Conservation (phyloP, 1,140 invertebrate genomes). For the Drosophila virilis region DNA sequence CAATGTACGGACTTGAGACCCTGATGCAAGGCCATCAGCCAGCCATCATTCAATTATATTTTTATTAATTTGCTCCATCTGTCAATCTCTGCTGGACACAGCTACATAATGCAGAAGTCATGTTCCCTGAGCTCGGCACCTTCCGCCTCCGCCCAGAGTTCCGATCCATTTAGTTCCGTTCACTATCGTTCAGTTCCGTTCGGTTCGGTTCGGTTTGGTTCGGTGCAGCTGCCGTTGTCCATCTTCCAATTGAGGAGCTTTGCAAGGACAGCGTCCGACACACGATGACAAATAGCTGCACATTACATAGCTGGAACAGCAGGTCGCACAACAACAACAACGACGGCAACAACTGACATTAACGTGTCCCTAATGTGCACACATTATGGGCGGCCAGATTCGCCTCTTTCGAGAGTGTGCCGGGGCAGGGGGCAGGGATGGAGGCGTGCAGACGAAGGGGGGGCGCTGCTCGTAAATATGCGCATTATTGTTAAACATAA, state of each 20-base stretch:
- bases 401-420: too few species aligned
- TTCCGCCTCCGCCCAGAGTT: background rate
- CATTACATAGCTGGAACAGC: conserved; percentile 69
- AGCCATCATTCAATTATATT: too few species aligned
- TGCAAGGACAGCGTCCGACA: conserved; percentile 26
- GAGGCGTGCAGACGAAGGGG: background rate
- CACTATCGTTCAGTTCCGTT: conserved; percentile 3
- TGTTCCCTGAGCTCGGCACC: background rate
- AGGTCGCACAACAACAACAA: conserved; percentile 21
- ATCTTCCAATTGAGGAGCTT: background rate
- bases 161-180: conserved; percentile 1
- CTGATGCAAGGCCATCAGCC: too few species aligned
- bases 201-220: background rate
- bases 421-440: too few species aligned
- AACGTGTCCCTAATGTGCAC: conserved; percentile 67
- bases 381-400: conserved; percentile 54
- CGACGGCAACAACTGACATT: conserved; percentile 38
- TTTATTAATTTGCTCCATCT: too few species aligned
- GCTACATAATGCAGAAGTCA: background rate
- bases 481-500: conserved; percentile 78
- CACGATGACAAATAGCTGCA: conserved; percentile 66
- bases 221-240: conserved; percentile 13
- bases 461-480: conserved; percentile 36
- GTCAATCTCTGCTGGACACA: background rate
- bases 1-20: too few species aligned